phyloP scores from a whole-genome alignment of 2,888 invertebrate species.

The Sisyra terminalis region DNA sequence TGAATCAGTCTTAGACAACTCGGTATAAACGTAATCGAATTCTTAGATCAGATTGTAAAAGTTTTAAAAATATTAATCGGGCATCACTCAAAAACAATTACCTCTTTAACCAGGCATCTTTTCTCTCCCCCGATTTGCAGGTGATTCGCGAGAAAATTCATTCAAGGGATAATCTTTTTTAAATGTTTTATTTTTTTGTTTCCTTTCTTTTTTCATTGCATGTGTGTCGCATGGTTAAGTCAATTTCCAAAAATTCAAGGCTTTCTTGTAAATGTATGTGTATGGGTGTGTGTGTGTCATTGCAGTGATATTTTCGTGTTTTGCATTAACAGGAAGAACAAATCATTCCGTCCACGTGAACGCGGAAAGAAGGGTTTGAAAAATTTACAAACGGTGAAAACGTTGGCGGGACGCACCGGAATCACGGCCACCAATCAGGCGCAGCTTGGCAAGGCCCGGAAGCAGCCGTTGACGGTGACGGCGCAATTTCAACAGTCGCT shows the following conservation, averaged over 20 bases:
- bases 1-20: no score
- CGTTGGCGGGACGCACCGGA: constrained; percentile 62
- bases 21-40: no score
- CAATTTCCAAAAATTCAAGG: constrained; percentile 1
- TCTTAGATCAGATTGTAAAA: no score
- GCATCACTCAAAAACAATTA: no score
- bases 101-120: no score
- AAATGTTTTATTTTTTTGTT: constrained; percentile 20
- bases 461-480: constrained; percentile 83
- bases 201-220: constrained; percentile 25
- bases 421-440: constrained; percentile 34
- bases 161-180: neutral
- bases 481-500: constrained; percentile 91
- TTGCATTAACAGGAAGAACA: constrained; percentile 58
- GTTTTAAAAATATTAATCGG: no score
- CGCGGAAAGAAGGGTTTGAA: constrained; percentile 75
- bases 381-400: constrained; percentile 83
- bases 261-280: no score
- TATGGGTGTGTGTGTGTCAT: no score
- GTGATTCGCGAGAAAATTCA: no score
- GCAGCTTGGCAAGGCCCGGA: constrained; percentile 46
- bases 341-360: constrained; percentile 77
- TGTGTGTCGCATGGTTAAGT: neutral
- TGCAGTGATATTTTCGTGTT: neutral
- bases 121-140: no score